Base-by-base conservation (phyloP, 2,888 invertebrate species). In the Tetranychus truncatus region DNA sequence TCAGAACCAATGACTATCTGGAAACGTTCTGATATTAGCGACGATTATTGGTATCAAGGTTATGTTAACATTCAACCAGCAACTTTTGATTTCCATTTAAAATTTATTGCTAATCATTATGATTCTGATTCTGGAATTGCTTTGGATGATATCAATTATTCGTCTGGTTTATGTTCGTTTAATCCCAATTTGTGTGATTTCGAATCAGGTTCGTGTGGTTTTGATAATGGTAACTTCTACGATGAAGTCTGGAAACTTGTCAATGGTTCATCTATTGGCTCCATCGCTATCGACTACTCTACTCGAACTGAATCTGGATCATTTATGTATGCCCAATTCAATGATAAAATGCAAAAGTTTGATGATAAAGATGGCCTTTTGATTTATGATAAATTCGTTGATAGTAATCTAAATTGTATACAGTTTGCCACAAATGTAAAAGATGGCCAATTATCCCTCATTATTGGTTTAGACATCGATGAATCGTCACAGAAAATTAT, bases 61-160 rank as follows among this genome's bases (percentile, higher is more conserved):
- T 20, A 69, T 24, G 69, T 24, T 6, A 69, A 20, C 69, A 69
- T 24, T 11, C 2, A 24, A 69, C 69, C 69, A 24, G 69, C 7
- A 9, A n/a, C 9, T 20, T 24, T 11, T 24, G 69, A 20, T n/a
- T 24, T 69, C 34, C 11, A 9, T n/a, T 69, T 24, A n/a, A n/a
- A 24, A 24, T 18, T 69, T 11, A 69, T 24, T 11, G 69, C 69
- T n/a, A 9, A 69, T 24, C 69, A 69, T 11, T 5, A 9, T 55
- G 6, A 55, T 55, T 15, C 1, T 6, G 55, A 55, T 55, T 24
- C 69, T 24, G 69, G 21, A 24, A 69, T 69, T 5, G 69, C 69
- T 69, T 24, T 69, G 21, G 69, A 69, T 69, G 69, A 69, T n/a
- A 69, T 69, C 4, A 69, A 18, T 20, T 24, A 20, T n/a, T 69